A percentile compares a stretch with the other conserved stretches of the same genome.
These are phyloP conservation scores for Epistrophe grossulariae DNA, from an alignment of 2,888 invertebrate species.

Conservation along the genomic window DNA sequence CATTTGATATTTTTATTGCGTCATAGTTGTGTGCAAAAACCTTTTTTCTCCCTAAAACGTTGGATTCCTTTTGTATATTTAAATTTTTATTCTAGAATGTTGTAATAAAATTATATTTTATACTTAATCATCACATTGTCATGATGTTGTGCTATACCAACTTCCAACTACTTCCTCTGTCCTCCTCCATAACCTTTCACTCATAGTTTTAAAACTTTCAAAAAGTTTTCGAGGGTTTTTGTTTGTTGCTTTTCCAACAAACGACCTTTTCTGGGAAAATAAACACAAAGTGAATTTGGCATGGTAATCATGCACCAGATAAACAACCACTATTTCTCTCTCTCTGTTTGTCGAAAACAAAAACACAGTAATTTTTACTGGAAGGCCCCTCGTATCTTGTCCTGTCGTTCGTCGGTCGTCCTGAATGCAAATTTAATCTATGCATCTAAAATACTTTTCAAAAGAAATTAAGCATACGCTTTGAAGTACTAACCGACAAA, in stretches of 20 bases:
- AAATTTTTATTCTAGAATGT: background rate
- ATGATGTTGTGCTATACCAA: background rate
- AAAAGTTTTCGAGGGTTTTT: conserved; percentile 33
- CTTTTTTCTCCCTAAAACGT: background rate
- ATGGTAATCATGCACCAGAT: conserved; percentile 49
- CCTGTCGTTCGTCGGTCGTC: conserved; percentile 7
- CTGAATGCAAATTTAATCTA: conserved; percentile 72
- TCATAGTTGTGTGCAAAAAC: background rate
- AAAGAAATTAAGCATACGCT: conserved; percentile 69
- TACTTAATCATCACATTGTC: background rate
- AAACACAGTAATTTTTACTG: conserved; percentile 56
- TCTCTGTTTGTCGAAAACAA: conserved; percentile 32
- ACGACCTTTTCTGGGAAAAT: conserved; percentile 24
- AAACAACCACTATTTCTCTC: conserved; percentile 31
- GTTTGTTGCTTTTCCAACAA: background rate
- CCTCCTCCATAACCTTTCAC: background rate
- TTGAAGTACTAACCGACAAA: conserved; percentile 47
- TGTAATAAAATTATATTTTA: conserved; percentile 19
- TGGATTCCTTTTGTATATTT: background rate
- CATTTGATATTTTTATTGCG: background rate
- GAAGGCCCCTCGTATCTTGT: conserved; percentile 29
- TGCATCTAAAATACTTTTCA: conserved; percentile 69
- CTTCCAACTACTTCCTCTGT: background rate
- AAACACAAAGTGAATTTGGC: conserved; percentile 31
- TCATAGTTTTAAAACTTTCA: conserved; percentile 31